Percentiles rank a stretch among this genome's conserved stretches.
These are phyloP conservation scores for Sebastolobus altivelis DNA, from an alignment of 2,797 vertebrate genomes.

Conservation along the genomic window DNA sequence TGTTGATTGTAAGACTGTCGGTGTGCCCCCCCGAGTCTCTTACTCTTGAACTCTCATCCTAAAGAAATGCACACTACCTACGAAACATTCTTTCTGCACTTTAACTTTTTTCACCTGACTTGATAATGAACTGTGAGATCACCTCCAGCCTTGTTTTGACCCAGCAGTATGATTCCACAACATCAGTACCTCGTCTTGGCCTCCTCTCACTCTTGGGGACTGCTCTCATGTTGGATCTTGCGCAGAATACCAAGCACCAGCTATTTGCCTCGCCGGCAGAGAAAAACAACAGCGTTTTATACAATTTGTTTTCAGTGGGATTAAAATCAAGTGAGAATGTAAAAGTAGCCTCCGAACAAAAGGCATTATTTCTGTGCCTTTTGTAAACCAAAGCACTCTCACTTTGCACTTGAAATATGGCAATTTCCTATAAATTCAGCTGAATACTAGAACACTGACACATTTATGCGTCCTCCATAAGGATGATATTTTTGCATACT, in stretches of 20 bases:
- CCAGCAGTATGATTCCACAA: not conserved
- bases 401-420: constrained; percentile 35
- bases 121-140: not conserved
- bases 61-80: constrained; percentile 3
- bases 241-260: constrained; percentile 25
- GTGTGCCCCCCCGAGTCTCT: not conserved
- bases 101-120: not conserved
- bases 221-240: not conserved
- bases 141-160: constrained; percentile 15
- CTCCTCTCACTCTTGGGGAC: not conserved
- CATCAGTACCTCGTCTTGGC: not conserved
- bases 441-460: not conserved
- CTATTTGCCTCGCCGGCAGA: not conserved
- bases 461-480: not conserved
- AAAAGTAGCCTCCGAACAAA: constrained; percentile 18
- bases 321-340: constrained; percentile 39
- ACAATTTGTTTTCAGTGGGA: constrained; percentile 23
- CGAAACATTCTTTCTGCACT: constrained; percentile 9
- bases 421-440: constrained; percentile 10
- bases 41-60: not conserved
- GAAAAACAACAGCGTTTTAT: constrained; percentile 17
- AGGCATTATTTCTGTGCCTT: constrained; percentile 33
- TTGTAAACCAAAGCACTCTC: constrained; percentile 33
- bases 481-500: not conserved
- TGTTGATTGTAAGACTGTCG: constrained; percentile 32